Conservation (phyloP, 2,113 vertebrate species). For the Aegithalos caudatus region DNA sequence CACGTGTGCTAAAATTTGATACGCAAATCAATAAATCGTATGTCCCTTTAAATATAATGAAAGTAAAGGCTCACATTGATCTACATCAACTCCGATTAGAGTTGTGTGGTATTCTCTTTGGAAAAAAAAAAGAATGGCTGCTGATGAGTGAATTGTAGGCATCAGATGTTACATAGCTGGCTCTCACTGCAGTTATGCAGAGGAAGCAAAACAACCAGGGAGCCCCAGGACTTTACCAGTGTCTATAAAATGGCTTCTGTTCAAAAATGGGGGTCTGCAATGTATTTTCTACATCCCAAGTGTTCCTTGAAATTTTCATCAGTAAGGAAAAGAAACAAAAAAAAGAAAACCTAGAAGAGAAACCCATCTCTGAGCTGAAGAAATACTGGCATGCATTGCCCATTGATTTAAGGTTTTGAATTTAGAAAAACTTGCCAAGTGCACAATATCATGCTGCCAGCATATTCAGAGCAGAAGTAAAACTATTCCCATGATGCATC, state of each 20-base stretch:
- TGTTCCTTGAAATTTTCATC: neutral
- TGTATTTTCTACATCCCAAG: neutral
- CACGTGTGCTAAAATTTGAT: conserved; percentile 16
- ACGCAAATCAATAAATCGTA: conserved; percentile 41
- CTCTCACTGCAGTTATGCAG: neutral
- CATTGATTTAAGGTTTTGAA: neutral
- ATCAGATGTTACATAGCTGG: neutral
- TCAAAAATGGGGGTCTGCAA: neutral
- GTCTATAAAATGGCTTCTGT: neutral
- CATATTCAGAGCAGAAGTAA: neutral
- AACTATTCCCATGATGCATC: neutral
- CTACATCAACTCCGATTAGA: conserved; percentile 16
- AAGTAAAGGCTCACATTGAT: conserved; percentile 24
- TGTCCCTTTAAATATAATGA: conserved; percentile 31
- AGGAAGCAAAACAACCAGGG: neutral
- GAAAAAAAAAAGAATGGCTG: neutral
- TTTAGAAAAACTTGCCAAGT: neutral
- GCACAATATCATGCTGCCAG: neutral
- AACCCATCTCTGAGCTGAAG: neutral
- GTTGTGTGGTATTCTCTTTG: neutral
- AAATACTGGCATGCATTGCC: neutral
- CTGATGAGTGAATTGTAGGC: neutral
- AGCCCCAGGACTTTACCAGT: neutral
- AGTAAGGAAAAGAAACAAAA: neutral
- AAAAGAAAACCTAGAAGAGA: neutral